Percentiles rank a stretch among this genome's conserved stretches.
Evolutionary conservation across 2,888 invertebrate species (phyloP).

Genomic region (Onthophagus sagittarius): DNA sequence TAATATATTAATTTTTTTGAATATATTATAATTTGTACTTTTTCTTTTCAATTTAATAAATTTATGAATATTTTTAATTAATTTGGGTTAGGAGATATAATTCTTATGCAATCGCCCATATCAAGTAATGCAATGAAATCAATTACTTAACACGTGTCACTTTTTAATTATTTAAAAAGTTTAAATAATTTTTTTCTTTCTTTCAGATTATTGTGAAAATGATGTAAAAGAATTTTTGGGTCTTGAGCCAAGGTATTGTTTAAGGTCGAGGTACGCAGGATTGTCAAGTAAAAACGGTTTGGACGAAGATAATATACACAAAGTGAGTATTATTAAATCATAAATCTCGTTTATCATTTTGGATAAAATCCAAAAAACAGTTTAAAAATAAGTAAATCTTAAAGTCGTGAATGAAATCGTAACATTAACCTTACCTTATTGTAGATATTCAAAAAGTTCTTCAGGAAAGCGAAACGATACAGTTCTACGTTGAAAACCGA

Average conservation of each 20-base stretch:
- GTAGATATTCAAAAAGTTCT: slow-evolving; percentile 15
- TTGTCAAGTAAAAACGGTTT: slow-evolving; percentile 31
- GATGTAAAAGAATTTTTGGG: slow-evolving; percentile 37
- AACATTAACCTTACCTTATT: background rate
- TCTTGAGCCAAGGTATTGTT: slow-evolving; percentile 41
- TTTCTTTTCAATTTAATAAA: too few relatives aligned
- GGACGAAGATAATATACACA: slow-evolving; percentile 27
- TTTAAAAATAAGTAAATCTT: background rate
- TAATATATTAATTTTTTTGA: too few relatives aligned
- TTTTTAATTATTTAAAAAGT: too few relatives aligned
- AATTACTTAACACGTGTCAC: too few relatives aligned
- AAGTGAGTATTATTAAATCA: slow-evolving; percentile 27
- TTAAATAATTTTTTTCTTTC: background rate
- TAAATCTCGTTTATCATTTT: background rate
- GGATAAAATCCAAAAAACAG: background rate
- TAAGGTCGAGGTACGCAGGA: slow-evolving; percentile 42
- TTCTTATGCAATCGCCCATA: too few relatives aligned
- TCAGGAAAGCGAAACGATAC: slow-evolving; percentile 10
- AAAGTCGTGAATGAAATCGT: too few relatives aligned
- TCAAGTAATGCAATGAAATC: too few relatives aligned
- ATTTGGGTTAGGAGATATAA: too few relatives aligned
- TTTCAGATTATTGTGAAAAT: slow-evolving; percentile 35
- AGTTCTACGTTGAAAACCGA: slow-evolving; percentile 2
- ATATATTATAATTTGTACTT: too few relatives aligned
- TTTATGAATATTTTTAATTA: too few relatives aligned